A percentile compares a stretch with the other conserved stretches of the same genome.
phyloP scores from a whole-genome alignment of 2,888 invertebrate genomes.

The Amiota mariae region DNA sequence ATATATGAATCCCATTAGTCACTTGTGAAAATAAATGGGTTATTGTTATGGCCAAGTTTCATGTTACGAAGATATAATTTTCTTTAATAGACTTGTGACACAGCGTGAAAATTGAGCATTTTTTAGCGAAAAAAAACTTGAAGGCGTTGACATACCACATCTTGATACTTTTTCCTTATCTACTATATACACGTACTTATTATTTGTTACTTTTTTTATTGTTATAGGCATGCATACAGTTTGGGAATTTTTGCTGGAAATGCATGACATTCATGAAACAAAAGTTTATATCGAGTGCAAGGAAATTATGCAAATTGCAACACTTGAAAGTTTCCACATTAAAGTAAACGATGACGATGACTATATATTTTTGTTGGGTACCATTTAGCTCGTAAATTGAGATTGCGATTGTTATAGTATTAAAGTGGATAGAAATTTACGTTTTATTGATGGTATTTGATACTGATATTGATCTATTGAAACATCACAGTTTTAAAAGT shows the following conservation, averaged over 20 bases:
- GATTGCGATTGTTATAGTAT: no score
- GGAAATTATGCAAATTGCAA: slow-evolving; percentile 12
- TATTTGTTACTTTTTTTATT: not conserved
- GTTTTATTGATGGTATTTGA: no score
- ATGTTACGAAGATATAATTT: slow-evolving; percentile 61
- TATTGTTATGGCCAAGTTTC: slow-evolving; percentile 52
- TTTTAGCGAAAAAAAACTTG: slow-evolving; percentile 47
- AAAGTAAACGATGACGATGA: no score
- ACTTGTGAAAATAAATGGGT: no score
- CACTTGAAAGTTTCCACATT: no score
- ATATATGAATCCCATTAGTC: no score
- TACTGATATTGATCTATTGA: no score
- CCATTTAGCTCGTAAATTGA: no score
- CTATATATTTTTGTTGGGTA: no score
- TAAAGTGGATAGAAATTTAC: no score
- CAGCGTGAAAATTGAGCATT: slow-evolving; percentile 59
- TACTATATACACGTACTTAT: not conserved
- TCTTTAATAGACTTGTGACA: slow-evolving; percentile 52
- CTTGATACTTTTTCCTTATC: not conserved
- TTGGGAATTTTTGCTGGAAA: not conserved
- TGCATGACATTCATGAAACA: not conserved
- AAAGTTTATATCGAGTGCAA: slow-evolving; percentile 12
- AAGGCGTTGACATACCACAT: not conserved
- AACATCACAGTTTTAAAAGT: no score
- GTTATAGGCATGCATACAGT: slow-evolving; percentile 4